These are phyloP conservation scores for Nothoprocta perdicaria DNA, from an alignment of 2,113 vertebrate species.

Conservation along the genomic window DNA sequence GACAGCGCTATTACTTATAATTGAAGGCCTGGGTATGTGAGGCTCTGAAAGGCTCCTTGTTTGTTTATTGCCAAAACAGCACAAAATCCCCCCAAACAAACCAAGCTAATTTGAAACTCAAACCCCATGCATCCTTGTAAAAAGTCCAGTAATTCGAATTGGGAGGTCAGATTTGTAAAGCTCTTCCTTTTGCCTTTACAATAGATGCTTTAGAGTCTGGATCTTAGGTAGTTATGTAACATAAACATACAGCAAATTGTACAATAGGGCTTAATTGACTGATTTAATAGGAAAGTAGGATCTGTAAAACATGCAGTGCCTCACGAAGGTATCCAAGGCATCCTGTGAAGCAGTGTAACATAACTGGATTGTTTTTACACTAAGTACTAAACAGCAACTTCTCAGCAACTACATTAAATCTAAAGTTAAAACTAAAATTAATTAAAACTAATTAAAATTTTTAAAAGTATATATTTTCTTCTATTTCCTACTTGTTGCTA, in stretches of 20 bases:
- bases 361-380: neutral
- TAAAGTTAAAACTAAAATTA: neutral
- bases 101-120: neutral
- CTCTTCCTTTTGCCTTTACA: neutral
- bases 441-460: no score
- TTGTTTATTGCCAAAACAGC: neutral
- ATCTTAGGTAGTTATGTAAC: neutral
- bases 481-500: neutral
- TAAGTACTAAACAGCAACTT: neutral
- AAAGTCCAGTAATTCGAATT: neutral
- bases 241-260: neutral
- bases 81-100: fast-evolving
- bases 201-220: neutral
- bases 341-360: neutral
- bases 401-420: neutral
- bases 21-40: neutral
- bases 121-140: neutral
- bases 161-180: neutral
- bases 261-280: neutral
- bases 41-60: neutral
- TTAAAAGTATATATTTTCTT: neutral
- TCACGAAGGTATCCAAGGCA: neutral
- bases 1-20: neutral
- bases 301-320: neutral
- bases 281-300: neutral